These are phyloP conservation scores for Psylliodes chrysocephalus DNA, from an alignment of 2,888 invertebrate genomes.

Conservation along the genomic window DNA sequence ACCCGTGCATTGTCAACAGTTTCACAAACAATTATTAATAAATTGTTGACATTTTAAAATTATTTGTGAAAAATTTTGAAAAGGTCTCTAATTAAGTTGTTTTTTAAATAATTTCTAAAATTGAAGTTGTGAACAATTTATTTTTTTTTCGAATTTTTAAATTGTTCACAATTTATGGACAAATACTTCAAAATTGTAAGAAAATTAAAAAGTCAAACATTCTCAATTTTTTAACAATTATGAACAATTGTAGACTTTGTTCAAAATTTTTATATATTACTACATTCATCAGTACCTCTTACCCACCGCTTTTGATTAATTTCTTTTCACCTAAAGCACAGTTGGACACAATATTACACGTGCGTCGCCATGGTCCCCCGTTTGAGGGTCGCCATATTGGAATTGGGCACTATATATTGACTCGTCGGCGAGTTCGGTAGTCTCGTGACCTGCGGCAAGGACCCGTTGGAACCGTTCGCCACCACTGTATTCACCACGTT, in stretches of 20 bases:
- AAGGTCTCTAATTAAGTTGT: too few species aligned
- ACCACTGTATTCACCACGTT: constrained; percentile 63
- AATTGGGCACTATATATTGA: constrained; percentile 69
- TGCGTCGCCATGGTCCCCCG: constrained; percentile 75
- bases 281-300: constrained; percentile 4
- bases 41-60: too few species aligned
- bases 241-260: too few species aligned
- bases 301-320: constrained; percentile 10
- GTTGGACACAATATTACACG: constrained; percentile 65
- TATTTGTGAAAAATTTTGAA: too few species aligned
- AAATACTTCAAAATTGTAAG: too few species aligned
- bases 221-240: background rate
- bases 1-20: too few species aligned
- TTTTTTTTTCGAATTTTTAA: too few species aligned
- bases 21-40: too few species aligned
- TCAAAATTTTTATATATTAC: too few species aligned
- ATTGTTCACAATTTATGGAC: too few species aligned
- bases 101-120: too few species aligned
- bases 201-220: background rate
- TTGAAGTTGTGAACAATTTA: too few species aligned
- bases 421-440: constrained; percentile 65
- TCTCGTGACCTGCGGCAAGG: constrained; percentile 67
- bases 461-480: constrained; percentile 65
- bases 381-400: constrained; percentile 70
- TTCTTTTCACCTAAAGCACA: constrained; percentile 20